These are phyloP conservation scores for Beris chalybata DNA, from an alignment of 2,888 invertebrate genomes.

Conservation along the genomic window DNA sequence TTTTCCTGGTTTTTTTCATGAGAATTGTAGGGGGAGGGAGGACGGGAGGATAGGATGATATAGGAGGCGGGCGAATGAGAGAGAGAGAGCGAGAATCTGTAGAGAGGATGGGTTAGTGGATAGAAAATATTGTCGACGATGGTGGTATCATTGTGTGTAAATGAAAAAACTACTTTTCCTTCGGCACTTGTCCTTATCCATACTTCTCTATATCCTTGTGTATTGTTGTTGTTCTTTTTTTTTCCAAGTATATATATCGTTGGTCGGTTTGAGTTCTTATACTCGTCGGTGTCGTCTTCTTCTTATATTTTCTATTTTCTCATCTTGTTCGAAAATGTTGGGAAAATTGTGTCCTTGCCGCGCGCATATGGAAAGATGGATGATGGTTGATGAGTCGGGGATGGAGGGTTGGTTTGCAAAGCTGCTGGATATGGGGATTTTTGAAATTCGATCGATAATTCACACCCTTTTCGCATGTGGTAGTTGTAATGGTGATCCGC, in stretches of 20 bases:
- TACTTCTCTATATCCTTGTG: too few species aligned
- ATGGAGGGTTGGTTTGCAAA: neutral
- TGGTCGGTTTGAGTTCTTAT: neutral
- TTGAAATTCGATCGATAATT: constrained; percentile 38
- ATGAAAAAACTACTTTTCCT: too few species aligned
- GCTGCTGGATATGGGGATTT: constrained; percentile 7
- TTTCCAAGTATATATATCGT: neutral
- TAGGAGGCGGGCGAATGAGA: too few species aligned
- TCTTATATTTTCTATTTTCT: neutral
- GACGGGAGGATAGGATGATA: too few species aligned
- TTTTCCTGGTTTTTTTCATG: too few species aligned
- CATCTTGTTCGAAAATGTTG: neutral
- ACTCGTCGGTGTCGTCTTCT: neutral
- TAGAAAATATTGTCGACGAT: too few species aligned
- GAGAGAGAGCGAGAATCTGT: too few species aligned
- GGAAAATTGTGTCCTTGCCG: constrained; percentile 26
- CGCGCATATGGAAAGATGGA: neutral
- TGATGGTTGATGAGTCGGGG: neutral
- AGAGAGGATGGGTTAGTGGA: too few species aligned
- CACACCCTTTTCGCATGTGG: constrained; percentile 37
- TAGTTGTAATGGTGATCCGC: constrained; percentile 11
- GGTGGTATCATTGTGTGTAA: too few species aligned
- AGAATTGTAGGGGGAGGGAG: too few species aligned
- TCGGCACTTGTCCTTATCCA: too few species aligned
- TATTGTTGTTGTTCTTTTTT: too few species aligned